These are phyloP conservation scores for Saccopteryx bilineata DNA, from an alignment of 2,113 vertebrate genomes.

Conservation along the genomic window DNA sequence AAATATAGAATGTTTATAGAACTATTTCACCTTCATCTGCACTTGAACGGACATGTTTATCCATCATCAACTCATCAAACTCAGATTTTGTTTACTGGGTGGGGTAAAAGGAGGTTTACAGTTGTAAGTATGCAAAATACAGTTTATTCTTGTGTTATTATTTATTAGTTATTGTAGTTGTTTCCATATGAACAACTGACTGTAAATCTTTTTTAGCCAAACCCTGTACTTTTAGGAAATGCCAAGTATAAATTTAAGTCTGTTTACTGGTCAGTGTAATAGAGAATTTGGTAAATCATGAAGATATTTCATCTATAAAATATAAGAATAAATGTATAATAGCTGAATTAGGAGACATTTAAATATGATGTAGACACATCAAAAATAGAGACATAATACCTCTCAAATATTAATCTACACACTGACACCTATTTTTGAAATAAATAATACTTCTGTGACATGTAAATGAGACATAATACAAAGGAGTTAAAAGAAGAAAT, in stretches of 20 bases:
- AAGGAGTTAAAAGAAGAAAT: neutral
- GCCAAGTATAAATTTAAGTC: neutral
- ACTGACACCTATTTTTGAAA: neutral
- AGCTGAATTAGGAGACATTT: neutral
- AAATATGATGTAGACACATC: neutral
- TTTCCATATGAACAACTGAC: too few species aligned
- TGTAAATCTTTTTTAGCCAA: too few species aligned
- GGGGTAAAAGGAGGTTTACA: neutral
- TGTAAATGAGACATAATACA: neutral
- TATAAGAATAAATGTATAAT: neutral
- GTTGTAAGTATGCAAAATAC: neutral
- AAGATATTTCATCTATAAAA: neutral
- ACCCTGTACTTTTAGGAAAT: neutral
- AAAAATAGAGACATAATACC: neutral
- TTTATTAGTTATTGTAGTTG: too few species aligned
- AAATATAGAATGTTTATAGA: neutral
- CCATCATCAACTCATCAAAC: neutral
- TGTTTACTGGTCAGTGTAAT: neutral
- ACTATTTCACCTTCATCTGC: neutral
- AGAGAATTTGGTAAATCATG: neutral
- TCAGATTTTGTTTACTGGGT: neutral
- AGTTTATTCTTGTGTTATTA: too few species aligned
- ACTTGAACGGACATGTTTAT: neutral
- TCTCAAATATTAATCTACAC: neutral
- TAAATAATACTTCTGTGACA: neutral